Evolutionary conservation across 2,888 invertebrate species (phyloP), one percentile per base, ranked within the genome.

Genomic region (Folsomia candida): DNA sequence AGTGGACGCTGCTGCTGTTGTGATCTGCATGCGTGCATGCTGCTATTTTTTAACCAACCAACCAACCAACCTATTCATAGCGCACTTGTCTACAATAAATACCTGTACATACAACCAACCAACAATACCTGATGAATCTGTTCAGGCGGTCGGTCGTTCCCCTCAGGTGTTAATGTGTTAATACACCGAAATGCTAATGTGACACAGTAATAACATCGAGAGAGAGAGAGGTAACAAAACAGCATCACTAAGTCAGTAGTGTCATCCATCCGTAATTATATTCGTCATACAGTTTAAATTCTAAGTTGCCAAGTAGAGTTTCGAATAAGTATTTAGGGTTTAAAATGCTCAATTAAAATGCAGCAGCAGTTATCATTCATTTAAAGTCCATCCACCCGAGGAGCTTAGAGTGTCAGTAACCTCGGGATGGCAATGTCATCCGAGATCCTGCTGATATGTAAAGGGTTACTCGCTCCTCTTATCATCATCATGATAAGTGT

Each of bases 131-230:
- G n/a, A n/a, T n/a, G n/a, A n/a, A n/a, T n/a, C n/a, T n/a, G n/a
- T n/a, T n/a, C n/a, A n/a, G n/a, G 4, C 37, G n/a, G 20, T 20
- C 54, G 54, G 54, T 54, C 54, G 54, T 54, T 54, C 54, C 11
- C 54, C 54, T 20, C 54, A 20, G 20, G 18, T 54, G 18, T 22
- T 54, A 54, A 54, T 54, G 54, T 54, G 54, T 22, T 54, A 54
- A 54, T 54, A 54, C n/a, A n/a, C 18, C 54, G 54, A 54, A n/a
- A 22, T 54, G 18, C 54, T 54, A 54, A 54, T 54, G 54, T 54
- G 20, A 54, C 37, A 37, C 37, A 37, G 37, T 37, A 14, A 4
- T 14, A 14, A 14, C 14, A 37, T 37, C 14, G 37, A 9, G n/a
- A n/a, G n/a, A n/a, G n/a, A n/a, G n/a, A 37, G 6, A 37, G 37